A percentile compares a stretch with the other conserved stretches of the same genome.
These are phyloP conservation scores for Lysiphlebus fabarum DNA, from an alignment of 1,140 invertebrate species.

Conservation along the genomic window DNA sequence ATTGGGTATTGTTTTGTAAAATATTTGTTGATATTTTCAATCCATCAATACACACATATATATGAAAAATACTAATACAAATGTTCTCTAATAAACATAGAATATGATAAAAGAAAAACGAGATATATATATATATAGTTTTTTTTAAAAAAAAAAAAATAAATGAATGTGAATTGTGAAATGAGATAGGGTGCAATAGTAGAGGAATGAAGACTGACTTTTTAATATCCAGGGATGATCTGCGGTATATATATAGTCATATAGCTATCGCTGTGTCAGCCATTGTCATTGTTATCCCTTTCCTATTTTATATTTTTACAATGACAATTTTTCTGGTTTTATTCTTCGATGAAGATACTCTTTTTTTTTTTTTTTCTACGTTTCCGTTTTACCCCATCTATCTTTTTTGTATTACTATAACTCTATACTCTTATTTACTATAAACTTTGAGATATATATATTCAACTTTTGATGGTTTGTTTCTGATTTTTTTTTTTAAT, in stretches of 20 bases:
- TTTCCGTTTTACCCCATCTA: slow-evolving; percentile 12
- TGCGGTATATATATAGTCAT: slow-evolving; percentile 28
- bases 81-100: too few species aligned
- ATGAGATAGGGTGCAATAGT: slow-evolving; percentile 26
- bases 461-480: too few species aligned
- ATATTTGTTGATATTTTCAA: not conserved
- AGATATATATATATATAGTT: slow-evolving; percentile 18
- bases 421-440: too few species aligned
- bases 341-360: slow-evolving; percentile 24
- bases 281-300: slow-evolving; percentile 34
- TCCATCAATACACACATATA: too few species aligned
- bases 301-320: slow-evolving; percentile 27
- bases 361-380: slow-evolving; percentile 25
- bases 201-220: slow-evolving; percentile 33
- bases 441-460: too few species aligned
- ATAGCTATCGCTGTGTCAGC: slow-evolving; percentile 32
- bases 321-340: slow-evolving; percentile 34
- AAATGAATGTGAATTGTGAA: slow-evolving; percentile 10
- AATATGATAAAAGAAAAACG: slow-evolving; percentile 20
- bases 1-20: too few species aligned
- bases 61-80: too few species aligned
- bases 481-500: too few species aligned
- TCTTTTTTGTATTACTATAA: too few species aligned
- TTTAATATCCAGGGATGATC: slow-evolving; percentile 37
- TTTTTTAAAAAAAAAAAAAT: slow-evolving; percentile 12